Evolutionary conservation across 1,140 invertebrate species (phyloP).

Genomic region (Sarcophaga peregrina): DNA sequence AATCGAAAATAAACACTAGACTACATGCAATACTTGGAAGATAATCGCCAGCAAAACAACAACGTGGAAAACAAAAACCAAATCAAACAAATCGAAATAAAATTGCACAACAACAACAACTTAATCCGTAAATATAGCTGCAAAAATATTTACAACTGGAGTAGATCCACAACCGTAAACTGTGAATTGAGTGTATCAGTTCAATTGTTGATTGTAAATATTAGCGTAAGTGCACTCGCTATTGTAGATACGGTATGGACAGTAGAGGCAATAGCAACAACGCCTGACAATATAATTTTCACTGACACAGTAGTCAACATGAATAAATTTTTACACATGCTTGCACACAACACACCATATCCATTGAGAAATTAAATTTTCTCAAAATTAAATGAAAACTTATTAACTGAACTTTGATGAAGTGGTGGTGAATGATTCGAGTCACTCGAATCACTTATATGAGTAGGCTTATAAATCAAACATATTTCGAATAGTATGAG

Average conservation of each 20-base stretch:
- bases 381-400: no score
- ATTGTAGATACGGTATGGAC: background rate
- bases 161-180: background rate
- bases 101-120: background rate
- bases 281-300: background rate
- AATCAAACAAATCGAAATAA: no score
- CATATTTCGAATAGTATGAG: no score
- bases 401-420: no score
- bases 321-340: background rate
- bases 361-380: no score
- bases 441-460: no score
- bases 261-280: background rate
- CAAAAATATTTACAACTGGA: background rate
- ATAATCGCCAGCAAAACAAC: no score
- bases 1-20: background rate
- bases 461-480: no score
- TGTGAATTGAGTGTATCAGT: background rate
- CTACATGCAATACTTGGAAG: no score
- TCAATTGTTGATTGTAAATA: conserved; percentile 16
- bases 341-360: no score
- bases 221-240: background rate
- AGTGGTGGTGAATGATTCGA: no score
- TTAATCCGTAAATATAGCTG: background rate
- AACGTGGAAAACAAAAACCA: no score
- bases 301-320: background rate